Percentiles rank a stretch among this genome's conserved stretches.
Conservation (phyloP, 2,888 invertebrate genomes). For the Steinernema scapterisci region DNA sequence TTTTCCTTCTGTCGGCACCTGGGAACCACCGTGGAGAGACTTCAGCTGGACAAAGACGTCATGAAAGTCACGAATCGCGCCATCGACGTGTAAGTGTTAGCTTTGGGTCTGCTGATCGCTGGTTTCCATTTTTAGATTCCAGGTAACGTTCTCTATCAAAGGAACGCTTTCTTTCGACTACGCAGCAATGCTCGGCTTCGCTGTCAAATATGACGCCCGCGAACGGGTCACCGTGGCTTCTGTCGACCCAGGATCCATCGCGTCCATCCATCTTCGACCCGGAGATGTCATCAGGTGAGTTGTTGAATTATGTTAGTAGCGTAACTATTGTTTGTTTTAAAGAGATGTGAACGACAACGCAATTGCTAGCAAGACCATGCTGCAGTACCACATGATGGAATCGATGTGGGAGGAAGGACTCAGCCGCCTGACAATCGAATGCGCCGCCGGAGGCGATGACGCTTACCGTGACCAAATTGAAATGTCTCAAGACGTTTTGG, state of each 20-base stretch:
- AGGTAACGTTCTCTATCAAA: slow-evolving; percentile 15
- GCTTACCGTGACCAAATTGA: slow-evolving; percentile 47
- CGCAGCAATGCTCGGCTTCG: slow-evolving; percentile 40
- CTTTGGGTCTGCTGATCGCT: background rate
- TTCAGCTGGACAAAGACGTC: slow-evolving; percentile 51
- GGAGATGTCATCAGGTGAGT: slow-evolving; percentile 48
- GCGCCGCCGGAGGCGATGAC: slow-evolving; percentile 47
- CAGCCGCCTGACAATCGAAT: slow-evolving; percentile 45
- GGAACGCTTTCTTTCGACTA: slow-evolving; percentile 5
- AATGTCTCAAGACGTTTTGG: slow-evolving; percentile 50
- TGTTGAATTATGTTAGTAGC: background rate
- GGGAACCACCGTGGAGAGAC: slow-evolving; percentile 49
- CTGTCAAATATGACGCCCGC: slow-evolving; percentile 50
- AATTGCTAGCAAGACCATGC: slow-evolving; percentile 50
- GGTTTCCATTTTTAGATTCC: background rate
- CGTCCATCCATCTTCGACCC: slow-evolving; percentile 47
- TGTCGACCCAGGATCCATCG: slow-evolving; percentile 44
- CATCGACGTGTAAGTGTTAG: slow-evolving; percentile 47
- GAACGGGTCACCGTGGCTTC: slow-evolving; percentile 48
- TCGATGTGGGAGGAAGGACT: slow-evolving; percentile 39
- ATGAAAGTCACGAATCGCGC: slow-evolving; percentile 50
- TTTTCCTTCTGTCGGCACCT: slow-evolving; percentile 49
- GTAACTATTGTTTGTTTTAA: background rate
- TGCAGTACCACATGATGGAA: slow-evolving; percentile 39
- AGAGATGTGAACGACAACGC: slow-evolving; percentile 46